These are phyloP conservation scores for Nebria salina DNA, from an alignment of 2,888 invertebrate genomes.

Conservation along the genomic window DNA sequence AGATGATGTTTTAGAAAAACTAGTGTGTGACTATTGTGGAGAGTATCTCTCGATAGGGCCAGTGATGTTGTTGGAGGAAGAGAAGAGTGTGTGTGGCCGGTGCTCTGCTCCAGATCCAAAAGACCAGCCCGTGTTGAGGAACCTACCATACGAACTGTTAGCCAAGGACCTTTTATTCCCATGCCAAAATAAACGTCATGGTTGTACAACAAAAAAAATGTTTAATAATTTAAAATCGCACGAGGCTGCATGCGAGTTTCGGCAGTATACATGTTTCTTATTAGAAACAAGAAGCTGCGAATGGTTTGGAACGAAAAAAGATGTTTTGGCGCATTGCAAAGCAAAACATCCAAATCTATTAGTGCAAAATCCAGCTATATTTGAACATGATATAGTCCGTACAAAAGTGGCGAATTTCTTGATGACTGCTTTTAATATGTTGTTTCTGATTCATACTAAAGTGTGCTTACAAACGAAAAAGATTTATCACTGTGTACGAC, in stretches of 20 bases:
- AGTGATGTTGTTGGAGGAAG: neutral
- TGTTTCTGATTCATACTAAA: constrained; percentile 13
- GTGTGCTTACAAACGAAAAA: neutral
- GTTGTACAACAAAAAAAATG: neutral
- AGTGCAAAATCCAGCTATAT: neutral
- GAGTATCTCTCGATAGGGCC: neutral
- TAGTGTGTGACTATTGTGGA: neutral
- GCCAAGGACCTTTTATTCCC: neutral
- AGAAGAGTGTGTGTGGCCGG: constrained; percentile 2
- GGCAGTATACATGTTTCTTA: neutral
- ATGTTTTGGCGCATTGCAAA: neutral
- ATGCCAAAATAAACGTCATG: neutral
- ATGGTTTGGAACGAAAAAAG: neutral
- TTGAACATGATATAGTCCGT: neutral
- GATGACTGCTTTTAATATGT: neutral
- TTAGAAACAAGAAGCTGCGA: neutral
- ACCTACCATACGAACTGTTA: neutral
- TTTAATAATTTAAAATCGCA: neutral
- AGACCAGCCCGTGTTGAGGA: neutral
- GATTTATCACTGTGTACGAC: neutral
- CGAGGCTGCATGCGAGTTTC: neutral
- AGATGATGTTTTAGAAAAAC: neutral
- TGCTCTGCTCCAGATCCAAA: neutral
- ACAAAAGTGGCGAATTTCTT: neutral
- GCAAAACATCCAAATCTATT: neutral